A percentile compares a stretch with the other conserved stretches of the same genome.
Conservation (phyloP, 2,113 vertebrate genomes). For the Sporophila hypoxantha region DNA sequence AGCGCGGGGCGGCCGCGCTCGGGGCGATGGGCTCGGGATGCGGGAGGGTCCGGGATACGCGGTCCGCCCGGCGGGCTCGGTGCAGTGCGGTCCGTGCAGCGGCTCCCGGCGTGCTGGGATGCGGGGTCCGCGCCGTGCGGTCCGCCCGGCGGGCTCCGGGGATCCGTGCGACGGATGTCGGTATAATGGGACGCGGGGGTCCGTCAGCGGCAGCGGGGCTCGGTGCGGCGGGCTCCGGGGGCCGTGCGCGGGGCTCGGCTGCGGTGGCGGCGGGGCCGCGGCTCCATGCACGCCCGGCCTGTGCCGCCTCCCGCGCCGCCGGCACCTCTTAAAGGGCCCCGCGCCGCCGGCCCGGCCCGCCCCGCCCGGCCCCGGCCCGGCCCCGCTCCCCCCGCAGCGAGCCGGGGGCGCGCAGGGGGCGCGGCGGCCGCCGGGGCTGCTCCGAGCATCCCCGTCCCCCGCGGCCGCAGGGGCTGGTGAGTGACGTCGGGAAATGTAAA, state of each 20-base stretch:
- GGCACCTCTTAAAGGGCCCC: not conserved
- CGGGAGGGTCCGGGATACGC: too few relatives aligned
- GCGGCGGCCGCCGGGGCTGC: not conserved
- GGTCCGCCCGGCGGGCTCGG: too few relatives aligned
- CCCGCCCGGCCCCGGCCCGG: constrained; percentile 28
- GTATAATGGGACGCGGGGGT: not conserved
- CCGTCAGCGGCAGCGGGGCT: not conserved
- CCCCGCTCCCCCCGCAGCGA: not conserved
- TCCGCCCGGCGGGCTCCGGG: not conserved
- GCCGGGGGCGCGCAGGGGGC: not conserved
- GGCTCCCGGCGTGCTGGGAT: not conserved
- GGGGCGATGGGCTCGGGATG: not conserved
- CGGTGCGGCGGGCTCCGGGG: too few relatives aligned
- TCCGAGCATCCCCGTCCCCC: not conserved
- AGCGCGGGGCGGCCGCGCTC: too few relatives aligned
- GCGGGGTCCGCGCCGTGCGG: not conserved
- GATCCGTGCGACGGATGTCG: not conserved
- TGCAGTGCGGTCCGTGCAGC: not conserved
- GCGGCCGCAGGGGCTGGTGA: not conserved
- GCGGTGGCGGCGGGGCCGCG: not conserved
- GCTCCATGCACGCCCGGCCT: not conserved
- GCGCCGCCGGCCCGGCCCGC: not conserved
- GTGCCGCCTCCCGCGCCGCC: not conserved
- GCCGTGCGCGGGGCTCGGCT: too few relatives aligned
- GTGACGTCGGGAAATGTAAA: not conserved